A percentile compares a stretch with the other conserved stretches of the same genome.
phyloP scores from a whole-genome alignment of 64 coral and sea anemone genomes.

The Dendrophyllia cribrosa region DNA sequence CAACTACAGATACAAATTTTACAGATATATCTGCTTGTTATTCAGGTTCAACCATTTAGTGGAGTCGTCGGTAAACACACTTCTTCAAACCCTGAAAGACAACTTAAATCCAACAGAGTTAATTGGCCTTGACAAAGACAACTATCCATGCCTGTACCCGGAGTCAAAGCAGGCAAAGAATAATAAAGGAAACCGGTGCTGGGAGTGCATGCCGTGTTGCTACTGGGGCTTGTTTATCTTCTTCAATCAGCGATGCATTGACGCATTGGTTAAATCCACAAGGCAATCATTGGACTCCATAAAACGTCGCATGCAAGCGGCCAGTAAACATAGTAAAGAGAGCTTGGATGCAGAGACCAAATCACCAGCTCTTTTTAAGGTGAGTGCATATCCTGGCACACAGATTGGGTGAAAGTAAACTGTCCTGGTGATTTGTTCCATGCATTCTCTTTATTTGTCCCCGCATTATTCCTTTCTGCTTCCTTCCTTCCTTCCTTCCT shows the following conservation, averaged over 20 bases:
- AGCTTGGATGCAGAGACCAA: conserved; percentile 9
- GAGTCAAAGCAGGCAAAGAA: conserved; percentile 97
- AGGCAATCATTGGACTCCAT: conserved; percentile 63
- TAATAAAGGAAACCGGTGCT: conserved; percentile 95
- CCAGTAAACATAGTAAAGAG: conserved; percentile 58
- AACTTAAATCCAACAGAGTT: conserved; percentile 75
- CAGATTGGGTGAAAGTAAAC: background rate
- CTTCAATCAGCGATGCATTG: conserved; percentile 73
- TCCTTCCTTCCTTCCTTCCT: background rate
- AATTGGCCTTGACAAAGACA: conserved; percentile 71
- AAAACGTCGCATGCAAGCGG: conserved; percentile 69
- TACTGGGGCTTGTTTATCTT: conserved; percentile 87
- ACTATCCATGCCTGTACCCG: conserved; percentile 88
- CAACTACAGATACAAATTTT: too few relatives aligned
- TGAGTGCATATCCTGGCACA: background rate
- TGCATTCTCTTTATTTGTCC: background rate
- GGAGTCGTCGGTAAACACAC: conserved; percentile 81
- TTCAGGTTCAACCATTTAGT: conserved; percentile 78
- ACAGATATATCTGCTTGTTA: background rate
- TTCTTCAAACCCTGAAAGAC: conserved; percentile 88
- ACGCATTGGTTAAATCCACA: conserved; percentile 66
- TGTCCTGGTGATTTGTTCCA: background rate
- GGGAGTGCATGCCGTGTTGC: conserved; percentile 97
- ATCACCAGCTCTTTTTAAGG: conserved; percentile 67
- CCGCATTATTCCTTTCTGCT: background rate